A percentile compares a stretch with the other conserved stretches of the same genome.
These are phyloP conservation scores for Staurois parvus DNA, from an alignment of 2,797 vertebrate genomes.

Conservation along the genomic window DNA sequence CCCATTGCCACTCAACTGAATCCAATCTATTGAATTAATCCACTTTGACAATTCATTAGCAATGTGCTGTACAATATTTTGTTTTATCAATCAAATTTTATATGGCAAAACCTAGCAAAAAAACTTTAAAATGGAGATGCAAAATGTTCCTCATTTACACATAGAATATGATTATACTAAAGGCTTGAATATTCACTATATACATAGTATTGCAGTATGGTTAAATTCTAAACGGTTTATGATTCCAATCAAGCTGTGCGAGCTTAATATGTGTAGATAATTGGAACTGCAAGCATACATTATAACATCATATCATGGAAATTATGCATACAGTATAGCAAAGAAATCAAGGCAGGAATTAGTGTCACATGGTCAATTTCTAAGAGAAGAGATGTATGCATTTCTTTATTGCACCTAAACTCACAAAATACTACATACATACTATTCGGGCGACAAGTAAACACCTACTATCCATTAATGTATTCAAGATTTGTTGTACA, in stretches of 20 bases:
- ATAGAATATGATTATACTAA: neutral
- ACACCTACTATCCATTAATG: no score
- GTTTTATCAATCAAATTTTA: neutral
- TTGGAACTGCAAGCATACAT: conserved; percentile 15
- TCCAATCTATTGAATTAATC: neutral
- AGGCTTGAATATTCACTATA: conserved; percentile 12
- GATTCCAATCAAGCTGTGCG: conserved; percentile 17
- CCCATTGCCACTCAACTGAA: no score
- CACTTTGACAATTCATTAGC: neutral
- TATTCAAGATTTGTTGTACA: neutral
- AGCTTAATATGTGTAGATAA: neutral
- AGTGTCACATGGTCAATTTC: neutral
- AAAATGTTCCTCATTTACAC: neutral
- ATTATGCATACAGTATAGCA: neutral
- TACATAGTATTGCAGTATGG: neutral
- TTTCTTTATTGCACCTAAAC: neutral
- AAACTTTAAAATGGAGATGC: neutral
- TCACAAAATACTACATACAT: neutral
- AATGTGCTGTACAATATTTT: neutral
- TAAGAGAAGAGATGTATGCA: neutral
- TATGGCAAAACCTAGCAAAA: neutral
- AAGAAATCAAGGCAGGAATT: neutral
- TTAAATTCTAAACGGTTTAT: neutral
- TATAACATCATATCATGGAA: conserved; percentile 16
- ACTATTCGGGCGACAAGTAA: no score